These are phyloP conservation scores for Eublepharis macularius DNA, from an alignment of 2,113 vertebrate genomes.

Conservation along the genomic window DNA sequence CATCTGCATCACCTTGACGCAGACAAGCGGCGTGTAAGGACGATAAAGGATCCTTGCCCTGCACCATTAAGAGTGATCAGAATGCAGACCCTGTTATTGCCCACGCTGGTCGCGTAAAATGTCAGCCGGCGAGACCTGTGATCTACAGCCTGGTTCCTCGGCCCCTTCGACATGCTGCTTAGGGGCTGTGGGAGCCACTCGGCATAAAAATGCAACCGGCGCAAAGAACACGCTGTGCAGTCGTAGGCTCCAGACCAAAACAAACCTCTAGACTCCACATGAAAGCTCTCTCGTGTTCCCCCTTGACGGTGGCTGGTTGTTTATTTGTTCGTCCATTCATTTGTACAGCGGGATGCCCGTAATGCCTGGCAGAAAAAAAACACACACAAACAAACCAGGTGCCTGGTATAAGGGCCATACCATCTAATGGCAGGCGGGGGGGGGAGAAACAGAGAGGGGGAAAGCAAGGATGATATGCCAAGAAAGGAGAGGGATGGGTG, in stretches of 20 bases:
- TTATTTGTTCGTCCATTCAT: not conserved
- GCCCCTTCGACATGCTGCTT: not conserved
- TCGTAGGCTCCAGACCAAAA: not conserved
- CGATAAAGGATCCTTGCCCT: not conserved
- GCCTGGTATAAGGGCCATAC: not conserved
- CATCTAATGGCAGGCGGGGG: no score
- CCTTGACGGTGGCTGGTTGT: not conserved
- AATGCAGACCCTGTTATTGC: not conserved
- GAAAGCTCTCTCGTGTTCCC: no score
- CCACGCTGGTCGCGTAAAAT: not conserved
- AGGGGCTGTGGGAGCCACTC: no score
- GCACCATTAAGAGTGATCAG: not conserved
- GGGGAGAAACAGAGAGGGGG: not conserved
- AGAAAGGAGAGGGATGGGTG: not conserved
- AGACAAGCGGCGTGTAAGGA: not conserved
- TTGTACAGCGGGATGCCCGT: not conserved
- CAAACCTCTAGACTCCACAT: not conserved
- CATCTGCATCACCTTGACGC: slow-evolving; percentile 19
- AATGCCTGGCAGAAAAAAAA: not conserved
- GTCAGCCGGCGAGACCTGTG: not conserved
- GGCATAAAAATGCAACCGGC: not conserved
- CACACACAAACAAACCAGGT: not conserved
- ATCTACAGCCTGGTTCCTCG: not conserved
- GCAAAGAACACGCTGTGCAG: no score
- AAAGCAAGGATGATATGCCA: no score